phyloP scores from a whole-genome alignment of 2,113 vertebrate species.

The Salvator merianae region DNA sequence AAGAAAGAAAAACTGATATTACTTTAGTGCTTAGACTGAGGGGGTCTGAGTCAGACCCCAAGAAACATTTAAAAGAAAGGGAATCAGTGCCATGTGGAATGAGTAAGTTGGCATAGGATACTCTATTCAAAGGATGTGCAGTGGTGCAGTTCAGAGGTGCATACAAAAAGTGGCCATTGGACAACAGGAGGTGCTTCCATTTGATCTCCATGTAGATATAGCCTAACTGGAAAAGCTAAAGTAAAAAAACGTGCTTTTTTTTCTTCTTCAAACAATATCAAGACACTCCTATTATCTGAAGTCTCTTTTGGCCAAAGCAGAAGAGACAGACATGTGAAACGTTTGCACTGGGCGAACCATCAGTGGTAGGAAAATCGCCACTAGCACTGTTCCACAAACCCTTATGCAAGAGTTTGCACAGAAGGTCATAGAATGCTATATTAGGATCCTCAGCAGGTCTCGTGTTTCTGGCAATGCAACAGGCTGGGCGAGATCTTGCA shows the following conservation, averaged over 20 bases:
- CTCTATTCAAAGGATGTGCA: no score
- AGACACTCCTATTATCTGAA: slow-evolving; percentile 34
- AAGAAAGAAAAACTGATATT: no score
- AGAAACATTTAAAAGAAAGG: no score
- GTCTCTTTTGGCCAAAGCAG: background rate
- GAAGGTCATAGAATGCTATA: background rate
- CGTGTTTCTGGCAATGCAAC: background rate
- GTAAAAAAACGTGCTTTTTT: background rate
- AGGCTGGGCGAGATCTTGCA: background rate
- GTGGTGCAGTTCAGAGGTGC: no score
- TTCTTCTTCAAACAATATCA: slow-evolving; percentile 36
- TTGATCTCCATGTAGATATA: background rate
- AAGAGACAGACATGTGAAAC: background rate
- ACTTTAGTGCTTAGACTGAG: no score
- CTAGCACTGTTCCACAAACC: background rate
- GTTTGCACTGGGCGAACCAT: background rate
- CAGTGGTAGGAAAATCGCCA: background rate
- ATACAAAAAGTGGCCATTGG: no score
- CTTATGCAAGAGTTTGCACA: background rate
- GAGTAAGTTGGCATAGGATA: no score
- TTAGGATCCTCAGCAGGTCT: background rate
- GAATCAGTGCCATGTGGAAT: no score
- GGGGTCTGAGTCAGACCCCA: no score
- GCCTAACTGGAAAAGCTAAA: background rate
- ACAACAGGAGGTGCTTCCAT: no score